A percentile compares a stretch with the other conserved stretches of the same genome.
Conservation (phyloP, 2,888 invertebrate species). For the Strigamia transsilvanica region DNA sequence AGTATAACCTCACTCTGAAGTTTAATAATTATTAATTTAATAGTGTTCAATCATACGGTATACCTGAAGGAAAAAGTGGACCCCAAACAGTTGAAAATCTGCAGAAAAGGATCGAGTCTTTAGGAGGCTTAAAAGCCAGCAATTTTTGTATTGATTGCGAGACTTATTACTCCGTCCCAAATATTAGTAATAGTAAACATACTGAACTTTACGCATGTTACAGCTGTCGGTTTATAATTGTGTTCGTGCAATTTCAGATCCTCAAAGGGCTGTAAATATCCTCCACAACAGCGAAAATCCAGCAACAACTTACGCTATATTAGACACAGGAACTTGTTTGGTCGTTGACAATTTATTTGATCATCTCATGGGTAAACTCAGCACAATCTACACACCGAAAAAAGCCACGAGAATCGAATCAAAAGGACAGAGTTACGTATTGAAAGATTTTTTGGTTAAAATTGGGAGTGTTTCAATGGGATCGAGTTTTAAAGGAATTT, state of each 20-base stretch:
- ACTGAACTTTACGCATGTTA: too few relatives aligned
- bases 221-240: too few relatives aligned
- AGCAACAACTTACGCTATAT: slow-evolving; percentile 88
- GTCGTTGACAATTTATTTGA: slow-evolving; percentile 92
- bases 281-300: slow-evolving; percentile 95
- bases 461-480: slow-evolving; percentile 91
- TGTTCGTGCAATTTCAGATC: slow-evolving; percentile 66
- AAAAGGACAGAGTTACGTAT: slow-evolving; percentile 72
- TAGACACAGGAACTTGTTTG: slow-evolving; percentile 84
- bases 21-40: not conserved
- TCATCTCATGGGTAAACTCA: slow-evolving; percentile 86
- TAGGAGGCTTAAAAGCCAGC: slow-evolving; percentile 87
- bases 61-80: slow-evolving; percentile 88
- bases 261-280: slow-evolving; percentile 86
- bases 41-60: slow-evolving; percentile 84
- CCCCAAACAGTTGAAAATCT: slow-evolving; percentile 87
- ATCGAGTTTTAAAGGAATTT: slow-evolving; percentile 90
- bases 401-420: slow-evolving; percentile 78
- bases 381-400: slow-evolving; percentile 85
- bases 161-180: slow-evolving; percentile 72
- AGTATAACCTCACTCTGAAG: too few relatives aligned
- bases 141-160: slow-evolving; percentile 95
- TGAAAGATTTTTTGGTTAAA: slow-evolving; percentile 86
- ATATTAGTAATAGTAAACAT: slow-evolving; percentile 57
- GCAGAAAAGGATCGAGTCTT: slow-evolving; percentile 81